A percentile compares a stretch with the other conserved stretches of the same genome.
phyloP scores from a whole-genome alignment of 2,888 invertebrate species.

The Gerosis bhagava region DNA sequence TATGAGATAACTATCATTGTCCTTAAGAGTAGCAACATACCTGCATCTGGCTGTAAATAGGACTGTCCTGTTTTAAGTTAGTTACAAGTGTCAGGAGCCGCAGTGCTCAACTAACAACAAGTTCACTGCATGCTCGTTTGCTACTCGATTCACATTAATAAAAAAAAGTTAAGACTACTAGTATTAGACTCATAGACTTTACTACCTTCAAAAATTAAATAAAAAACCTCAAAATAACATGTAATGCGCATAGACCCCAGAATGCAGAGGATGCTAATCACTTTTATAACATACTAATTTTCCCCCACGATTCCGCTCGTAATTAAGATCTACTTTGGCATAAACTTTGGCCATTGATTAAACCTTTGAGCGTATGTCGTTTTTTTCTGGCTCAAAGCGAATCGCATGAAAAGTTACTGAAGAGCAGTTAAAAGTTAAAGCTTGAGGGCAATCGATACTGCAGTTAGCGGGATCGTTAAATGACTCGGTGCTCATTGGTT shows the following conservation, averaged over 20 bases:
- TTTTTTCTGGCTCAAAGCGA: slow-evolving; percentile 15
- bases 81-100: too few relatives aligned
- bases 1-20: too few relatives aligned
- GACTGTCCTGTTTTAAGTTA: too few relatives aligned
- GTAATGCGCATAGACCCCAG: background rate
- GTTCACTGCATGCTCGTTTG: too few relatives aligned
- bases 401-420: background rate
- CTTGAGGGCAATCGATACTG: slow-evolving; percentile 13
- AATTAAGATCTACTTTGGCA: slow-evolving; percentile 12
- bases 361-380: slow-evolving; percentile 8
- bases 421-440: slow-evolving; percentile 14
- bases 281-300: slow-evolving; percentile 14
- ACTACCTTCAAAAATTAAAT: too few relatives aligned
- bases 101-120: too few relatives aligned
- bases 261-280: background rate
- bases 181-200: too few relatives aligned
- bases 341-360: slow-evolving; percentile 18
- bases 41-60: too few relatives aligned
- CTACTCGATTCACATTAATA: too few relatives aligned
- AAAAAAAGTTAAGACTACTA: too few relatives aligned
- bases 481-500: slow-evolving; percentile 5
- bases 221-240: background rate
- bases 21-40: too few relatives aligned
- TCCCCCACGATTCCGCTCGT: slow-evolving; percentile 3
- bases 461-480: slow-evolving; percentile 9